Base-by-base conservation (phyloP, 2,797 vertebrate genomes). In the Notolabrus celidotus region DNA sequence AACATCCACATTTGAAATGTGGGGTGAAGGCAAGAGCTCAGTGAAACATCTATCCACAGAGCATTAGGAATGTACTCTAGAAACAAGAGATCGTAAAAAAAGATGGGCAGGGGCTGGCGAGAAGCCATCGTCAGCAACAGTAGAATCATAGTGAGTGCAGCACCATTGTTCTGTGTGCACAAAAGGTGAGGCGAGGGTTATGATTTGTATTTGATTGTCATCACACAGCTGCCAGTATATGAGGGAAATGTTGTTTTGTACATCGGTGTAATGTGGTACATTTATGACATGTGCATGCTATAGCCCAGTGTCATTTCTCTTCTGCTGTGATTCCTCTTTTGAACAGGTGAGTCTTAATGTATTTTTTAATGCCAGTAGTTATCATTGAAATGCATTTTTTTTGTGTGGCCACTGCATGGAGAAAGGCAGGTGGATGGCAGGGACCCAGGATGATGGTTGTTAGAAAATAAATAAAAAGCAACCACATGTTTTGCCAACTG, bases 1-100 rank as follows among this genome's bases (percentile, higher is more conserved):
- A 93, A 90, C 86, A 89, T 87, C 69, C 86, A 86, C 82, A 89
- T 89, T 87, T 86, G 79, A 91, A 90, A 91, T 91, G 88, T 86
- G 79, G 47, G 77, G 73, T 75, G 74, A 87, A 86, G 79, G 64
- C 65, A 83, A 47, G 82, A 78, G 84, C 83, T 81, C 70, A 71
- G 74, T 67, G 88, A 86, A 70, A 68, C 88, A 89, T 92, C 85
- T 82, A 89, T 91, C 81, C 78, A 74, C 46, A 29, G 74, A 82
- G 85, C 85, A 91, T 90, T 83, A 86, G 81, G 56, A 74, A 75
- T 57, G 60, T 70, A 55, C 60, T 76, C 79, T 67, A 80, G 79
- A 85, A 73, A 86, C 81, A 83, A 79, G 64, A 71, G 73, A 80
- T 83, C 69, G 25, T 89, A 89, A 89, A 84, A 89, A 84, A 86